A percentile compares a stretch with the other conserved stretches of the same genome.
Conservation (phyloP, 2,888 invertebrate genomes). For the Drosophila neotestacea region DNA sequence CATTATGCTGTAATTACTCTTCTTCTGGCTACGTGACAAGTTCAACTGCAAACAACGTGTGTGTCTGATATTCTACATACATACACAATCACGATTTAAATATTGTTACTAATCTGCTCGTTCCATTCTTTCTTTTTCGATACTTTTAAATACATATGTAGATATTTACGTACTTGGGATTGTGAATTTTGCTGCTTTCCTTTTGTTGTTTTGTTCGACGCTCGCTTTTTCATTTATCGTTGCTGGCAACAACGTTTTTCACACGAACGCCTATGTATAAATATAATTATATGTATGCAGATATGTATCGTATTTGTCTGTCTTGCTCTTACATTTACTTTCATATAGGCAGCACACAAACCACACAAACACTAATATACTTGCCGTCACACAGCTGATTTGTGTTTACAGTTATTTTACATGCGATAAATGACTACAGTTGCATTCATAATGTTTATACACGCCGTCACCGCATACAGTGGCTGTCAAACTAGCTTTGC, state of each 20-base stretch:
- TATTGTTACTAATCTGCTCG: slow-evolving; percentile 1
- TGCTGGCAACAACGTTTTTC: slow-evolving; percentile 53
- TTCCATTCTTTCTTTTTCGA: background rate
- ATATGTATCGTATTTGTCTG: slow-evolving; percentile 13
- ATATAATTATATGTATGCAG: background rate
- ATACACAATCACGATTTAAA: slow-evolving; percentile 6
- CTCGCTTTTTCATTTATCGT: slow-evolving; percentile 44
- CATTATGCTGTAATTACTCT: slow-evolving; percentile 14
- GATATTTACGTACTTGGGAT: slow-evolving; percentile 50
- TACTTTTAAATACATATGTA: background rate
- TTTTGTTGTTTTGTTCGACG: slow-evolving; percentile 55
- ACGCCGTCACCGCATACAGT: background rate
- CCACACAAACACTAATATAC: background rate
- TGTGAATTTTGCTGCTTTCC: slow-evolving; percentile 35
- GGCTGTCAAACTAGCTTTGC: background rate
- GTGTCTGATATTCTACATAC: background rate
- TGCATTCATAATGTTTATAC: slow-evolving; percentile 2
- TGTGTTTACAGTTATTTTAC: slow-evolving; percentile 40
- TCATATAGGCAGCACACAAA: slow-evolving; percentile 2
- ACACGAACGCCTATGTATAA: background rate
- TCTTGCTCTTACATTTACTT: slow-evolving; percentile 12
- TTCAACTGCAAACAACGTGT: slow-evolving; percentile 12
- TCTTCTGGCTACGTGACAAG: slow-evolving; percentile 24
- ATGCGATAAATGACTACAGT: slow-evolving; percentile 13
- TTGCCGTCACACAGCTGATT: slow-evolving; percentile 40